These are phyloP conservation scores for cattle (Bos taurus) DNA, from an alignment of 2,113 vertebrate genomes.

Conservation along the genomic window ARS-UCD2.0 NC_037335.1:95031501-95032000, in stretches of 20 bases:
- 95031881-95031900: not conserved
- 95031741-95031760: constrained; percentile 71
- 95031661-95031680: constrained; percentile 65
- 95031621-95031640: constrained; percentile 52
- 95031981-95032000: constrained; percentile 29
- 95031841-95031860: not conserved
- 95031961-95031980: constrained; percentile 34
- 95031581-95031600: constrained; percentile 24
- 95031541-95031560: constrained; percentile 38
- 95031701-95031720: constrained; percentile 64
- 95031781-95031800: not conserved
- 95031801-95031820: not conserved
- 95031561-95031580: not conserved
- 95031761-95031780: constrained; percentile 50
- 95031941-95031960: constrained; percentile 27
- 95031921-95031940: constrained; percentile 39
- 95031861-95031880: not conserved
- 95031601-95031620: constrained; percentile 23
- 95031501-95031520: not conserved
- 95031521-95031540: constrained; percentile 13
- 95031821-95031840: not conserved
- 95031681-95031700: constrained; percentile 67
- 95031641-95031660: constrained; percentile 61
- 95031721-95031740: constrained; percentile 68
- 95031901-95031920: not conserved